Base-by-base conservation (phyloP, 2,113 vertebrate genomes). In the Cheirogaleus medius region DNA sequence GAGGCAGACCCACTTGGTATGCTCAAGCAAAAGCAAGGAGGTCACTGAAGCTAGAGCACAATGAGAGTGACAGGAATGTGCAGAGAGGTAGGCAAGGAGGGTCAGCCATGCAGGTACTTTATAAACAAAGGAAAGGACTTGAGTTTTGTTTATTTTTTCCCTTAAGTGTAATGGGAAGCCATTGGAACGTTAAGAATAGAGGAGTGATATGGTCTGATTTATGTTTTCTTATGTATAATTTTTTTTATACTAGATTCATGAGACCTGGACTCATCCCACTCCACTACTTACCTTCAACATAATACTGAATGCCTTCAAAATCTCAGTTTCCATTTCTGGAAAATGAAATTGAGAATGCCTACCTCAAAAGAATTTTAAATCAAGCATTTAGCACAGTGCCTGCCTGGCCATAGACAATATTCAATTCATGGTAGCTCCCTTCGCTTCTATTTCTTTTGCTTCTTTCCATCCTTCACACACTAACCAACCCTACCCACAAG, bases 221-320 rank as follows among this genome's bases (percentile, higher is more conserved):
- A 82, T 21, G 11, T 27, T 83, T 69, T 64, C 63, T 83, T 25
- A 37, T 29, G 3, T 54, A 18, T 37, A 78, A 44, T 54, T 56
- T 56, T 52, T 56, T 21, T 56, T 21, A 18, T 37, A 71, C 25
- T 77, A 34, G 39, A 49, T 20, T 58, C 68, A 15, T 44, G 32
- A 82, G n/a, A 60, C 69, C 63, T 92, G 25, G 25, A 69, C 47
- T 86, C 56, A 77, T 54, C 56, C 39, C 42, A 84, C 83, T 85
- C 69, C 4, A 34, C 54, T 20, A 82, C 44, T 76, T 52, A 82
- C 64, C 74, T 81, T 69, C 49, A 5, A 64, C n/a, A 47, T 78
- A 20, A 88, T 64, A 88, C n/a, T 77, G 54, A 60, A 92, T 77
- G 76, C 73, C 66, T 90, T 37, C 32, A 93, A 91, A 91, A 93